These are phyloP conservation scores for Pelodiscus sinensis DNA, from an alignment of 2,113 vertebrate genomes.

Conservation along the genomic window DNA sequence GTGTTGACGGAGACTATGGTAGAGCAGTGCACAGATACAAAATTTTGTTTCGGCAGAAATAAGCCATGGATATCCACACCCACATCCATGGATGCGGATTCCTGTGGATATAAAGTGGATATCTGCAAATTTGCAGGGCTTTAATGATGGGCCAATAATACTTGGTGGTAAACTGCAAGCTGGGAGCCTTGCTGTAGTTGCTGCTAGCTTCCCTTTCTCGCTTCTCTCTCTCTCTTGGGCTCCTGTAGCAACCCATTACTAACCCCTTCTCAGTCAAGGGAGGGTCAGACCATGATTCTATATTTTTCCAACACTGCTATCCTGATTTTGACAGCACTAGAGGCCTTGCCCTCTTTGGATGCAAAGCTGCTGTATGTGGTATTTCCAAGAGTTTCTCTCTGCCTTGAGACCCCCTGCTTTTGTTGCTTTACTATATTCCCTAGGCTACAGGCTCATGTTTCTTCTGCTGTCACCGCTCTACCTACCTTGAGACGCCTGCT, in stretches of 20 bases:
- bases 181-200: neutral
- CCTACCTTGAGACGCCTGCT: neutral
- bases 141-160: neutral
- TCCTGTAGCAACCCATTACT: neutral
- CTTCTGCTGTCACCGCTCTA: neutral
- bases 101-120: too few species aligned
- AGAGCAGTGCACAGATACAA: too few species aligned
- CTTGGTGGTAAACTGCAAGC: neutral
- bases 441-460: neutral
- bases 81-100: too few species aligned
- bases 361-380: neutral
- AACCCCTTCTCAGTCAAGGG: neutral
- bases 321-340: neutral
- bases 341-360: neutral
- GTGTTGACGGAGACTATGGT: neutral
- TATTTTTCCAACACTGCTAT: neutral
- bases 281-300: neutral
- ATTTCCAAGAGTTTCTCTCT: neutral
- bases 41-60: too few species aligned
- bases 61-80: too few species aligned
- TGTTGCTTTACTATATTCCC: neutral
- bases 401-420: neutral
- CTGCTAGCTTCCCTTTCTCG: neutral
- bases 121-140: too few species aligned
- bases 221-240: neutral